Percentiles rank a stretch among this genome's conserved stretches.
These are phyloP conservation scores for Neostethus bicornis DNA, from an alignment of 2,797 vertebrate genomes.

Conservation along the genomic window DNA sequence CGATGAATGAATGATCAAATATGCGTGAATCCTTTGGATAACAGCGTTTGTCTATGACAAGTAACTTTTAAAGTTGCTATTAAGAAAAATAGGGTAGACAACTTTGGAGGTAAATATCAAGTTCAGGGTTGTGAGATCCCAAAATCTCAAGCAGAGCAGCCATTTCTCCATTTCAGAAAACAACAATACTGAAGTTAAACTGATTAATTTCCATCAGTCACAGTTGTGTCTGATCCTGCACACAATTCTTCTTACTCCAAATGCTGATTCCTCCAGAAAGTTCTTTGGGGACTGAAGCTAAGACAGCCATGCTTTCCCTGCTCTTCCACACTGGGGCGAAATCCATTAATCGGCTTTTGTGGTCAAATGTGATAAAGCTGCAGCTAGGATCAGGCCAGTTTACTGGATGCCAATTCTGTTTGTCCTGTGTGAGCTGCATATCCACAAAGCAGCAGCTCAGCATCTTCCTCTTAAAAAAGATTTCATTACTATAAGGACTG, in stretches of 20 bases:
- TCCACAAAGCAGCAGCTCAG: constrained; percentile 63
- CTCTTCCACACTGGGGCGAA: constrained; percentile 62
- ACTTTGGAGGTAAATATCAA: neutral
- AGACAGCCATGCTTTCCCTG: constrained; percentile 62
- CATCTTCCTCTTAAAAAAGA: constrained; percentile 54
- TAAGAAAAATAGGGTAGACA: neutral
- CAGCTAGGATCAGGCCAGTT: constrained; percentile 69
- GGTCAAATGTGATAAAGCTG: constrained; percentile 77
- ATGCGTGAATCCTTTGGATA: too few species aligned
- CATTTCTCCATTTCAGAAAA: constrained; percentile 14
- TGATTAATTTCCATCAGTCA: constrained; percentile 43
- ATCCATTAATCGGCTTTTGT: constrained; percentile 81
- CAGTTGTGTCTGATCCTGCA: constrained; percentile 31
- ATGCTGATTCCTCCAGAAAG: constrained; percentile 39
- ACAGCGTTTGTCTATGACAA: neutral
- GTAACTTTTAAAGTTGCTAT: neutral
- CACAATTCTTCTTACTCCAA: constrained; percentile 47
- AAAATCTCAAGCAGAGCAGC: neutral
- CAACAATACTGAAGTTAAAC: constrained; percentile 31
- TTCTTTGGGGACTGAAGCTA: constrained; percentile 63
- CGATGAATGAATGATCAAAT: too few species aligned
- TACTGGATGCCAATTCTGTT: constrained; percentile 57
- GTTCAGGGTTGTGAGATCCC: neutral
- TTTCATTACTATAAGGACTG: constrained; percentile 58
- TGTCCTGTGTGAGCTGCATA: constrained; percentile 52